These are phyloP conservation scores for Temnothorax rugatulus DNA, from an alignment of 2,888 invertebrate genomes.

Conservation along the genomic window DNA sequence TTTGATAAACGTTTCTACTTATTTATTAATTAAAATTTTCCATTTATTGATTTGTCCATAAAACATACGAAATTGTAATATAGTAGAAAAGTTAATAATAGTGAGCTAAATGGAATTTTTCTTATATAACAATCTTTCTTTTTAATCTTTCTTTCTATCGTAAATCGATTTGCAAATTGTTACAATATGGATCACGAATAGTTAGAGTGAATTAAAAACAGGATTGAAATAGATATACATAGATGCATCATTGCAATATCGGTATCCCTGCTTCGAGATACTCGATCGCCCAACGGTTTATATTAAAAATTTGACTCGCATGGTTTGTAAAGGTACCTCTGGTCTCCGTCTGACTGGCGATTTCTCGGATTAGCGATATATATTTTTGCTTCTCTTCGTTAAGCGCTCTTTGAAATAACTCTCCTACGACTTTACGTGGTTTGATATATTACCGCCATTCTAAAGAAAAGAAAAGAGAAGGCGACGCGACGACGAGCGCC, in stretches of 20 bases:
- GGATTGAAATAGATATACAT: not conserved
- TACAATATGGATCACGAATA: not conserved
- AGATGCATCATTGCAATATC: not conserved
- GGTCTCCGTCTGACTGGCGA: not conserved
- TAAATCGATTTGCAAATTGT: not conserved
- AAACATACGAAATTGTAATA: not conserved
- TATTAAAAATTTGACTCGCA: conserved; percentile 29
- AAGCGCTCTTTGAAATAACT: not conserved
- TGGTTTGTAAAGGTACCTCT: not conserved
- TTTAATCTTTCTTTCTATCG: not conserved
- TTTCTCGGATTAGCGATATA: conserved; percentile 26
- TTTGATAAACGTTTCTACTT: not conserved
- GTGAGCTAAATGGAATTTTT: conserved; percentile 15
- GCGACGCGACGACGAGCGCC: not conserved
- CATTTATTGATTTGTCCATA: not conserved
- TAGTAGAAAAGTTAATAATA: not conserved
- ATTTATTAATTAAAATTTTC: not conserved
- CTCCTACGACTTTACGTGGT: conserved; percentile 3
- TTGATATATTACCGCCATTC: not conserved
- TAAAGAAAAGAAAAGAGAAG: not conserved
- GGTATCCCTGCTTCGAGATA: conserved; percentile 8
- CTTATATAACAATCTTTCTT: not conserved
- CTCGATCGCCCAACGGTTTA: not conserved
- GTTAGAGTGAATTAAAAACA: not conserved
- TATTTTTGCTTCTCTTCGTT: conserved; percentile 35